These are phyloP conservation scores for Cetonia aurata DNA, from an alignment of 2,888 invertebrate species.

Conservation along the genomic window DNA sequence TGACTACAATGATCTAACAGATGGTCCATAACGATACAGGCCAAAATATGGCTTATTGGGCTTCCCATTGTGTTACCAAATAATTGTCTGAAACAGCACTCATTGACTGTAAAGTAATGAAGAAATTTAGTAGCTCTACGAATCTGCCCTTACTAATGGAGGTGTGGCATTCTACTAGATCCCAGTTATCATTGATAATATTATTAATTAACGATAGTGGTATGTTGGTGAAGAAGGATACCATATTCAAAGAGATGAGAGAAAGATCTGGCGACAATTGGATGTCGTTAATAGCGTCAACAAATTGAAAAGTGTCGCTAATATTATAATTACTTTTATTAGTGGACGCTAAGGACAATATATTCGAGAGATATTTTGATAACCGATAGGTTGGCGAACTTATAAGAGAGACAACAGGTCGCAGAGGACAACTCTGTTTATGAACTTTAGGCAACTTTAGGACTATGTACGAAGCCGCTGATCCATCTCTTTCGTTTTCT, in stretches of 20 bases:
- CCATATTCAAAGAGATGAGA: too few species aligned
- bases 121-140: background rate
- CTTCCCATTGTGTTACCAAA: conserved; percentile 6
- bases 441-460: too few species aligned
- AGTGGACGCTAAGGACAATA: background rate
- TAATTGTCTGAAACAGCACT: conserved; percentile 1
- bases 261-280: background rate
- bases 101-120: background rate
- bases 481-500: too few species aligned
- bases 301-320: background rate
- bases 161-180: background rate
- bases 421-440: too few species aligned
- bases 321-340: background rate
- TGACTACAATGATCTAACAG: background rate
- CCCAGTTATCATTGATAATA: background rate
- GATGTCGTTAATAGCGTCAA: background rate
- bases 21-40: background rate
- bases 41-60: conserved; percentile 11
- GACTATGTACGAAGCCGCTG: too few species aligned
- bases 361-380: too few species aligned
- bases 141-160: too few species aligned
- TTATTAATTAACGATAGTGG: background rate
- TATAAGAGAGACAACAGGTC: too few species aligned
- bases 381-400: too few species aligned
- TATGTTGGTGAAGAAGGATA: background rate